phyloP scores from a whole-genome alignment of 2,888 invertebrate genomes.

The Nasonovia ribisnigri region DNA sequence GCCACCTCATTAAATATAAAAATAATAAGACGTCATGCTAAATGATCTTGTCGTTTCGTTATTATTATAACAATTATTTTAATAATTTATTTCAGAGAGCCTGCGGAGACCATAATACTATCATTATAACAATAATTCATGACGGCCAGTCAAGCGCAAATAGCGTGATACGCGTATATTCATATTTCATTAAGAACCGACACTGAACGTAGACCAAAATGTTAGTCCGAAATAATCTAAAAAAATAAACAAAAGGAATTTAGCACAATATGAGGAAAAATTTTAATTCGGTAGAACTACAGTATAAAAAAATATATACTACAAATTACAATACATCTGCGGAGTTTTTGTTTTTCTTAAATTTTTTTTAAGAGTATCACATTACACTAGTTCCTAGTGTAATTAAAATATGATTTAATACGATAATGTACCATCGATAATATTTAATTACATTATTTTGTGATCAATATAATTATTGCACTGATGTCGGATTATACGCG shows the following conservation, averaged over 20 bases:
- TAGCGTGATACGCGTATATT: neutral
- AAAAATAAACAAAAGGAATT: neutral
- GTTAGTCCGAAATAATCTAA: neutral
- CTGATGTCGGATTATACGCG: neutral
- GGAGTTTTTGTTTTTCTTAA: neutral
- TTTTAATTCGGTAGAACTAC: neutral
- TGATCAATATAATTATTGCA: neutral
- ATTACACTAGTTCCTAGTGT: neutral
- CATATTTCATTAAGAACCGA: neutral
- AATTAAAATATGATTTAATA: neutral
- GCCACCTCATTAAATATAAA: neutral
- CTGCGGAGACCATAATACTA: neutral
- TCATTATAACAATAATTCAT: neutral
- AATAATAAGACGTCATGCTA: neutral
- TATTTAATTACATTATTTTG: constrained; percentile 43
- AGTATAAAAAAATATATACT: neutral
- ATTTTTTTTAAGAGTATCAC: neutral
- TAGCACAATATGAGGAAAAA: neutral
- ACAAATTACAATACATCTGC: neutral
- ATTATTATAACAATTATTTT: neutral
- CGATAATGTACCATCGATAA: constrained; percentile 21
- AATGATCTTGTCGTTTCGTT: neutral
- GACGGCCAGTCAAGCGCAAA: too few relatives aligned
- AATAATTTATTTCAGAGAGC: neutral
- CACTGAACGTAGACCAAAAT: neutral